Percentiles rank a stretch among this genome's conserved stretches.
phyloP scores from a whole-genome alignment of 2,113 vertebrate species.

The Gavia stellata region DNA sequence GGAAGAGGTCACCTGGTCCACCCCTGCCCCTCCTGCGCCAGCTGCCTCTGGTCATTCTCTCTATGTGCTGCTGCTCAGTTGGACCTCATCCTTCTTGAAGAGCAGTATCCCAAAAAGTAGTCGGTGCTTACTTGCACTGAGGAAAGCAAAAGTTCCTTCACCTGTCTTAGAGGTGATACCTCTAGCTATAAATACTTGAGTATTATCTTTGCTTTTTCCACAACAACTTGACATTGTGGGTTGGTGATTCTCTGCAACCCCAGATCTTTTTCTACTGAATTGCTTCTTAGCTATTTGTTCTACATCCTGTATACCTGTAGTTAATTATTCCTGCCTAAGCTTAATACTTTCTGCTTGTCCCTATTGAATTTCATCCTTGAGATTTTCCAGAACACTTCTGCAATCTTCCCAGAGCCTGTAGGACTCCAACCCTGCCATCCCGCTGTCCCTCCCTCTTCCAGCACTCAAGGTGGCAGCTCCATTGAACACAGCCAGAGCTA shows the following conservation, averaged over 20 bases:
- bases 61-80: background rate
- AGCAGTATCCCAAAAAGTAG: background rate
- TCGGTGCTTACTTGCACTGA: background rate
- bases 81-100: background rate
- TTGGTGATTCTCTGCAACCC: background rate
- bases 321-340: constrained; percentile 67
- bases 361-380: constrained; percentile 54
- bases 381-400: constrained; percentile 21
- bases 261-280: constrained; percentile 45
- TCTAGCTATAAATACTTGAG: background rate
- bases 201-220: background rate
- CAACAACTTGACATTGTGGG: constrained; percentile 14
- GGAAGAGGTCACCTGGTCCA: background rate
- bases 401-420: background rate
- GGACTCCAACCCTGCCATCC: background rate
- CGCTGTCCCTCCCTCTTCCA: background rate
- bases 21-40: background rate
- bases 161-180: background rate
- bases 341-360: constrained; percentile 38
- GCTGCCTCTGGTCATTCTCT: background rate
- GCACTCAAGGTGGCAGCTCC: background rate
- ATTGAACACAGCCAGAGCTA: background rate
- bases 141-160: background rate
- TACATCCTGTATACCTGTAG: constrained; percentile 21
- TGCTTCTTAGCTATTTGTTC: constrained; percentile 27